Evolutionary conservation across 2,888 invertebrate species (phyloP), one percentile per base, ranked within the genome.

Genomic region (Ormyrus thymus): DNA sequence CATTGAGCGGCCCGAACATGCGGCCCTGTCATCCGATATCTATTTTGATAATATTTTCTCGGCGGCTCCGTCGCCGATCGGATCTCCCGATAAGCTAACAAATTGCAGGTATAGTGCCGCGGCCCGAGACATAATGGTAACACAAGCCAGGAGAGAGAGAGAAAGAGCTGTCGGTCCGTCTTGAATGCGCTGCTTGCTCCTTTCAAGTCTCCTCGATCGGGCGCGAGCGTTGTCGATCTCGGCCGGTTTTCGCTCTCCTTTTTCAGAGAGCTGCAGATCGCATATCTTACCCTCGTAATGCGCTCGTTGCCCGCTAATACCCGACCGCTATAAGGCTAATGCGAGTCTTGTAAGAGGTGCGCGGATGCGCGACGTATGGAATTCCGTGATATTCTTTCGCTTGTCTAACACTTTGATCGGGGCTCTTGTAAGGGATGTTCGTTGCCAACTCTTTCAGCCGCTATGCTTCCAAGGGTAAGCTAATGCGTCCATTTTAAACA

Each of bases 81-180:
- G 86, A 85, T 85, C 82, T 61, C 71, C 66, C 81, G 89, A 89
- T 89, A 88, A 53, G 84, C 75, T 77, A 81, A 82, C 82, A 86
- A 88, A 89, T 88, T 89, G 87, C 89, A 88, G 89, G 89, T 89
- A 89, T 89, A 88, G 87, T 86, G 81, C 43, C 69, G 66, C 10
- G 13, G 29, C 51, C 58, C 69, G 46, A 82, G 81, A 85, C 85
- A 86, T 84, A 88, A 87, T 88, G 81, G 88, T 86, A 88, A 88
- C 85, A 87, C 83, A 86, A 87, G 85, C 86, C 86, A 84, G 82
- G 71, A 56, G 55, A 72, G 7, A 29, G 29, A n/a, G 53, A 59
- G 61, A 62, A 9, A n/a, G 46, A 61, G 64, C 76, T 61, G 80
- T 83, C 82, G 76, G 71, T 80, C 43, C 13, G 81, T 84, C 62